Evolutionary conservation across 2,888 invertebrate genomes (phyloP), one percentile per base, ranked within the genome.

Genomic region (Pherbina coryleti): DNA sequence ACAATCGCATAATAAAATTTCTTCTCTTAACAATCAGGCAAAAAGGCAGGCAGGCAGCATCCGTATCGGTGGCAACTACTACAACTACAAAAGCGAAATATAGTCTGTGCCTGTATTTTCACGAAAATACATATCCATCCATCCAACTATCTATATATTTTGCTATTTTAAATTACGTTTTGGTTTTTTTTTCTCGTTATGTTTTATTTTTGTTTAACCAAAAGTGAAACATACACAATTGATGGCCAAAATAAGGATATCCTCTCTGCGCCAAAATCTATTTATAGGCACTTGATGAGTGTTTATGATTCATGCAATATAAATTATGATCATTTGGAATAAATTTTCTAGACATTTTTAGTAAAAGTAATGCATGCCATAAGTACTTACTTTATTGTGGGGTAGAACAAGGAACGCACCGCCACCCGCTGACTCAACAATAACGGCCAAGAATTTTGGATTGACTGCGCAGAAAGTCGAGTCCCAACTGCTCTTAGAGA

Each of bases 381-480:
- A 2, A 53, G 49, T 80, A 88, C 89, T 88, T 83, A 97, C 97
- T 94, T 97, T 97, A 89, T 95, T 96, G 86, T 97, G 95, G 82
- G 97, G 97, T 86, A 98, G 92, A 81, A 98, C 97, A 90, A 98
- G 96, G 91, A 98, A 98, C 85, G 97, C 97, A 83, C 98, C 98
- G 84, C 98, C 98, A 79, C 98, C 98, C 77, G 97, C 98, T 75
- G 97, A 97, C 90, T 99, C 98, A 67, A 98, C 97, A 88, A 98
- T 98, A 87, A 98, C 97, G 83, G 98, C 98, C 89, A 98, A 91
- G 91, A 98, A 98, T 91, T 98, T 98, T 71, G 98, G 98, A 91
- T 99, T 99, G 86, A 98, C 98, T 84, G 98, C 97, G 92, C 98
- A 98, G 91, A 98, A 98, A 83, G 97, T 97, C 81, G 98, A 97